phyloP scores from a whole-genome alignment of 2,113 vertebrate species.

The Piprites chloris region DNA sequence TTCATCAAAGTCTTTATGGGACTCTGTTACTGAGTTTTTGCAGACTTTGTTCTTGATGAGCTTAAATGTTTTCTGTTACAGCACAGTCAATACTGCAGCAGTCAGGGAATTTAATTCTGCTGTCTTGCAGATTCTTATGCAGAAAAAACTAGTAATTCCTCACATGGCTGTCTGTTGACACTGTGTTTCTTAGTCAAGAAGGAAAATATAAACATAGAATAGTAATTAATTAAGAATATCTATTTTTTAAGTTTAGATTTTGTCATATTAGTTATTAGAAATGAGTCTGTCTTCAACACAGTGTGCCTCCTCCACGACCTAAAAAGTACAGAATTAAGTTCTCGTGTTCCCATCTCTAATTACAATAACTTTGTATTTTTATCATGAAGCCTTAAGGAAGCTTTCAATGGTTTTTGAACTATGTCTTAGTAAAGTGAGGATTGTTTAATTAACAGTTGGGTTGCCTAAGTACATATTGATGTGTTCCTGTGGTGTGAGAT shows the following conservation, averaged over 20 bases:
- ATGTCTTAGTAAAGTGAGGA: background rate
- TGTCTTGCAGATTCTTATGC: background rate
- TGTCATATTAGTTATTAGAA: background rate
- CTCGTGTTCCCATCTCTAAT: background rate
- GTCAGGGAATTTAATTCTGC: background rate
- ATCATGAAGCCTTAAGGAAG: background rate
- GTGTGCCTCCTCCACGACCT: background rate
- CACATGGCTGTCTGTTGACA: background rate
- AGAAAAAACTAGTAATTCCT: background rate
- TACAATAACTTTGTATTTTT: background rate
- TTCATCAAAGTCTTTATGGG: background rate
- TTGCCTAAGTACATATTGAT: background rate
- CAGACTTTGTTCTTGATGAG: background rate
- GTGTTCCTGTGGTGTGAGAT: background rate
- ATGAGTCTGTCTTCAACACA: background rate
- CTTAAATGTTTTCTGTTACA: background rate
- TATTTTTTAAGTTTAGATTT: background rate
- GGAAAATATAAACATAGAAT: background rate
- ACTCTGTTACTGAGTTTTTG: background rate
- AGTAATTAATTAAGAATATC: background rate
- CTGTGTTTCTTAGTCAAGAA: background rate
- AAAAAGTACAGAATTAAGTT: background rate
- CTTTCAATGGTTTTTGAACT: background rate
- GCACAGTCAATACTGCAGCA: background rate
- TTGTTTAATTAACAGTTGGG: background rate